These are phyloP conservation scores for Pristionchus pacificus DNA, from an alignment of 1,140 invertebrate genomes.

Conservation along the genomic window DNA sequence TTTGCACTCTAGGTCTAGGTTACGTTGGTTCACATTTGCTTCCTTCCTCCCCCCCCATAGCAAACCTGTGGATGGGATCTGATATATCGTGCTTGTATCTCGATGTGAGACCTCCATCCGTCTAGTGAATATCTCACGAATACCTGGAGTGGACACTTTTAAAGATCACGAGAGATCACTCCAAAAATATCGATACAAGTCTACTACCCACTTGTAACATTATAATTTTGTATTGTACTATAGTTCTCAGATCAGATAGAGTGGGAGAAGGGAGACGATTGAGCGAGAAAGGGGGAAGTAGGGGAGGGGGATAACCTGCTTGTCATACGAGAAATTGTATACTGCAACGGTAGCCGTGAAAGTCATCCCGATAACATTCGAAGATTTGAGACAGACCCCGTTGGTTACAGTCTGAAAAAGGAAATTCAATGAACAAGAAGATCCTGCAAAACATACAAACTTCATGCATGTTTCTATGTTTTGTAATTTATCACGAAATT, in stretches of 20 bases:
- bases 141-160: too few species aligned
- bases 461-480: not conserved
- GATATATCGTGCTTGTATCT: slow-evolving; percentile 1
- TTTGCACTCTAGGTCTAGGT: too few species aligned
- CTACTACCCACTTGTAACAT: too few species aligned
- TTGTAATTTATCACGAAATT: not conserved
- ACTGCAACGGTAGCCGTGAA: slow-evolving; percentile 5
- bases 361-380: slow-evolving; percentile 15
- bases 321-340: not conserved
- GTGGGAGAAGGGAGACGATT: not conserved
- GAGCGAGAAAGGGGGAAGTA: too few species aligned
- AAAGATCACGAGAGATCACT: too few species aligned
- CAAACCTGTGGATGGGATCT: not conserved
- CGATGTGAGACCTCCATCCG: slow-evolving; percentile 5
- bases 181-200: too few species aligned
- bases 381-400: slow-evolving; percentile 8
- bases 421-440: too few species aligned
- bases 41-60: too few species aligned
- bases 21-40: too few species aligned
- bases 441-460: too few species aligned
- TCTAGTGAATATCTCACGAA: slow-evolving; percentile 10
- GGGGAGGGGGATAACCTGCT: not conserved
- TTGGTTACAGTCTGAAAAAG: slow-evolving; percentile 6
- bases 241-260: too few species aligned
- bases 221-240: too few species aligned